Conservation (phyloP, 2,888 invertebrate genomes). For the Hololepta plana region DNA sequence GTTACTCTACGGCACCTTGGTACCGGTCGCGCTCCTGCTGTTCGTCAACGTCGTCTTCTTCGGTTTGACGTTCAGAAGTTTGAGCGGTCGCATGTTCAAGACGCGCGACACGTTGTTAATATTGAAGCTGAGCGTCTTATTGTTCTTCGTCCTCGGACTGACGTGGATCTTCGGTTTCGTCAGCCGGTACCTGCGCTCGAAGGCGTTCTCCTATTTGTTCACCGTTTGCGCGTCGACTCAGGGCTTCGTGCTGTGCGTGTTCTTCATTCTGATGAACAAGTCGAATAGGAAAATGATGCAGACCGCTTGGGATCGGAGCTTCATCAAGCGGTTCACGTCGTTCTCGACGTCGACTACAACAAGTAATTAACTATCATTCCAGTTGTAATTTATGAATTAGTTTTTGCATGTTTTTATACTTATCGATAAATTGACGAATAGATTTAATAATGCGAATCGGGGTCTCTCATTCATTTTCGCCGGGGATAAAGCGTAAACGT, state of each 20-base stretch:
- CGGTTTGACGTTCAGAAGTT: conserved; percentile 32
- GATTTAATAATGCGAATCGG: too few relatives aligned
- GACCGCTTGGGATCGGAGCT: too few relatives aligned
- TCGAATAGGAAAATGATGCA: too few relatives aligned
- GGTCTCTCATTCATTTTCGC: too few relatives aligned
- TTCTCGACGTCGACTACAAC: too few relatives aligned
- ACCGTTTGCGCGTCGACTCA: conserved; percentile 35
- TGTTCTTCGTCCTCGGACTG: conserved; percentile 41
- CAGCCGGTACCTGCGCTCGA: conserved; percentile 21
- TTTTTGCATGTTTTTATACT: too few relatives aligned
- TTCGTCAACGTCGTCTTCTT: conserved; percentile 38
- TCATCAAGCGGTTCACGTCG: too few relatives aligned
- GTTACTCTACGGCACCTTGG: conserved; percentile 35
- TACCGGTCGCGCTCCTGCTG: conserved; percentile 34
- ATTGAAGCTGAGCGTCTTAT: conserved; percentile 34
- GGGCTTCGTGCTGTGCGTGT: conserved; percentile 40
- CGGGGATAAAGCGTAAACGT: too few relatives aligned
- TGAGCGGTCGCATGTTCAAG: conserved; percentile 17
- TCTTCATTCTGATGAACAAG: too few relatives aligned
- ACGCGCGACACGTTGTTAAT: conserved; percentile 33
- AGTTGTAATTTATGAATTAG: too few relatives aligned
- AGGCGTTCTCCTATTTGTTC: conserved; percentile 30
- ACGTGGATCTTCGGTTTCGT: conserved; percentile 41
- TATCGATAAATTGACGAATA: too few relatives aligned
- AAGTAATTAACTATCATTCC: too few relatives aligned